Conservation (phyloP, 2,888 invertebrate species). For the Tanytarsus gracilentus region DNA sequence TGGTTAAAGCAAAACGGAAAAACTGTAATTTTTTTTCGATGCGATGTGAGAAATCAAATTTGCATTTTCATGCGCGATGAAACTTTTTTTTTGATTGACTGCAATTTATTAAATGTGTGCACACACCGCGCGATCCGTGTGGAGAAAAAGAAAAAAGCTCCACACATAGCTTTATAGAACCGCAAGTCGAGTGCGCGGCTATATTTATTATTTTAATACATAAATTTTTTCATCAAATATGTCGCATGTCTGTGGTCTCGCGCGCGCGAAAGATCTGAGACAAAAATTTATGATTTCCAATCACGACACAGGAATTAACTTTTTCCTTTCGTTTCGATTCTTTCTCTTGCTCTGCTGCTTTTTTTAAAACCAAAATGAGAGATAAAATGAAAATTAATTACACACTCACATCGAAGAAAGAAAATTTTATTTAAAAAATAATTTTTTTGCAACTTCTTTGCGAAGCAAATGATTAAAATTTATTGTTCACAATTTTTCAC, state of each 20-base stretch:
- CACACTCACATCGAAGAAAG: constrained; percentile 17
- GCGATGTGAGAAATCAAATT: constrained; percentile 19
- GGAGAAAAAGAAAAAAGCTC: too few species aligned
- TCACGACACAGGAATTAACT: background rate
- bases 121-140: background rate
- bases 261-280: background rate
- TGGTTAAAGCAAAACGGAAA: constrained; percentile 1
- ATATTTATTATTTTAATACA: background rate
- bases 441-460: too few species aligned
- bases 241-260: background rate
- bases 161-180: background rate
- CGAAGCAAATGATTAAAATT: too few species aligned
- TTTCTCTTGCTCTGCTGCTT: background rate
- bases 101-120: constrained; percentile 8
- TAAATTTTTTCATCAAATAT: constrained; percentile 6
- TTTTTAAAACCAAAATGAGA: background rate
- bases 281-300: constrained; percentile 5
- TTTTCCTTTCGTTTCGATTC: background rate
- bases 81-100: constrained; percentile 7
- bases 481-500: too few species aligned
- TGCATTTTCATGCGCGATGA: constrained; percentile 14
- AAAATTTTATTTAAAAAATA: background rate
- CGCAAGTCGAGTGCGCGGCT: too few species aligned
- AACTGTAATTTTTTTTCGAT: constrained; percentile 1
- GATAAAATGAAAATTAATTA: background rate